A percentile compares a stretch with the other conserved stretches of the same genome.
Conservation (phyloP, 2,797 vertebrate genomes). For the Agapornis canus region DNA sequence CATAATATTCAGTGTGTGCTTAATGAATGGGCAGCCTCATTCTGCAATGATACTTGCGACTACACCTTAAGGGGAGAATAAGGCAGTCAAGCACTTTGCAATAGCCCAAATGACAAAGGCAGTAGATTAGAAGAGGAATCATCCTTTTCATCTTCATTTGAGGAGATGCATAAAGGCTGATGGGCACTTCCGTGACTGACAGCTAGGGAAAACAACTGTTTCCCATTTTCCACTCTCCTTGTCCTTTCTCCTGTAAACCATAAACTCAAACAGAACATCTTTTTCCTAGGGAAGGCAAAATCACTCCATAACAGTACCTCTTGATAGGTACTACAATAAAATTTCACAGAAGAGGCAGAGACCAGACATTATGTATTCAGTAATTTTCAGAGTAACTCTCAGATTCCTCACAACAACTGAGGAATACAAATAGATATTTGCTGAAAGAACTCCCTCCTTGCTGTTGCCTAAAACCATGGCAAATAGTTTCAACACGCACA, state of each 20-base stretch:
- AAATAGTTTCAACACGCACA: neutral
- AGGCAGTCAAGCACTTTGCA: neutral
- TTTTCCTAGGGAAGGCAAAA: neutral
- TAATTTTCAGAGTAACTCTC: neutral
- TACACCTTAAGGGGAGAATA: neutral
- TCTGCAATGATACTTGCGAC: neutral
- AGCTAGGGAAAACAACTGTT: neutral
- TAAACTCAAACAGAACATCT: neutral
- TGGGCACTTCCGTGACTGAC: neutral
- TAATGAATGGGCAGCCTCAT: neutral
- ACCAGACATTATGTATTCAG: neutral
- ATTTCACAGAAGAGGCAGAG: neutral
- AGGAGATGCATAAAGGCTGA: neutral
- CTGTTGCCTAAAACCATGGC: neutral
- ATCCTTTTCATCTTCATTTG: neutral
- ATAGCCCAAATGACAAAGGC: neutral
- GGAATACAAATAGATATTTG: neutral
- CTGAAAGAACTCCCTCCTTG: neutral
- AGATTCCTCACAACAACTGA: neutral
- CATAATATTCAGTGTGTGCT: neutral
- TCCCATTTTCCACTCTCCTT: neutral
- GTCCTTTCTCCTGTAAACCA: neutral
- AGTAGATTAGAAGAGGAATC: neutral
- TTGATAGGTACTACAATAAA: neutral
- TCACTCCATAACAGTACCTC: neutral